phyloP scores from a whole-genome alignment of 2,113 vertebrate species.

The Odobenus rosmarus region DNA sequence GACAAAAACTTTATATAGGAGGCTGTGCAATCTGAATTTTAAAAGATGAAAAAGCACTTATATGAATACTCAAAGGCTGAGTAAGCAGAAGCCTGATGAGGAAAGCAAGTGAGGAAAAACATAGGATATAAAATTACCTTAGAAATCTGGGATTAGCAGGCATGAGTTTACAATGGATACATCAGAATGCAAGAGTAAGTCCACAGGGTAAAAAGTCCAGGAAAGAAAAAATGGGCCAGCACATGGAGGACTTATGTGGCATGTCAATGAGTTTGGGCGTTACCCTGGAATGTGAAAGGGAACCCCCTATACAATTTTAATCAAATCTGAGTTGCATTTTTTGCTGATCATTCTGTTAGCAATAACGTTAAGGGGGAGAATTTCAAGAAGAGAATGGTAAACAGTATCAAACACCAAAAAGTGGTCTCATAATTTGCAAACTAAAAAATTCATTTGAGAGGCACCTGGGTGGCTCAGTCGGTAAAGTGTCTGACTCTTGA shows the following conservation, averaged over 20 bases:
- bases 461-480: neutral
- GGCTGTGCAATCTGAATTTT: neutral
- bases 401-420: neutral
- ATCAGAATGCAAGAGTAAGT: neutral
- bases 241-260: neutral
- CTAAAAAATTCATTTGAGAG: neutral
- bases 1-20: neutral
- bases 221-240: neutral
- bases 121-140: neutral
- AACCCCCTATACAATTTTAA: neutral
- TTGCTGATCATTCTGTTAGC: neutral
- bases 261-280: neutral
- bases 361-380: neutral
- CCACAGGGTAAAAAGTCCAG: neutral
- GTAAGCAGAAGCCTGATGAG: neutral
- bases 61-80: neutral
- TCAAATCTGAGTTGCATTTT: neutral
- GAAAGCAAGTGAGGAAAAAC: neutral
- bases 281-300: neutral
- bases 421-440: neutral
- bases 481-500: neutral
- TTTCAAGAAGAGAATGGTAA: neutral
- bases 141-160: neutral
- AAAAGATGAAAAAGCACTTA: neutral
- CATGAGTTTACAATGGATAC: neutral